Percentiles rank a stretch among this genome's conserved stretches.
Conservation (phyloP, 1,140 invertebrate genomes). For the Drosophila biarmipes region DNA sequence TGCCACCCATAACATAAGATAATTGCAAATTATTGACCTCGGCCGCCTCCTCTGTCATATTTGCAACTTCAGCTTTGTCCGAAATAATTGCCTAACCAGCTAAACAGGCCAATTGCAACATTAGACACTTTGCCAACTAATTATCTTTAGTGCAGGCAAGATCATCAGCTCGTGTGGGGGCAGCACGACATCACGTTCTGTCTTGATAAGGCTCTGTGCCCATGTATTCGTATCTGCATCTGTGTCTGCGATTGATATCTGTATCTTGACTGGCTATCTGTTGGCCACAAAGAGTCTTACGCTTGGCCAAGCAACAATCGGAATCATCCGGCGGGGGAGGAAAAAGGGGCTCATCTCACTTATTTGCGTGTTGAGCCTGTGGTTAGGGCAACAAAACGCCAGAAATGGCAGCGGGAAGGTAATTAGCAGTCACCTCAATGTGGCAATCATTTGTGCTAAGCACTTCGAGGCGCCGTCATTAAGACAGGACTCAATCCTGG, state of each 20-base stretch:
- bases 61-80: slow-evolving; percentile 17
- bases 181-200: slow-evolving; percentile 33
- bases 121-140: slow-evolving; percentile 29
- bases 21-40: background rate
- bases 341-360: slow-evolving; percentile 40
- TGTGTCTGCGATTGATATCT: slow-evolving; percentile 28
- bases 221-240: slow-evolving; percentile 13
- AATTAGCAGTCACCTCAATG: slow-evolving; percentile 55
- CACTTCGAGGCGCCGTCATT: slow-evolving; percentile 52
- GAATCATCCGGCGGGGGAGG: slow-evolving; percentile 48
- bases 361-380: slow-evolving; percentile 60
- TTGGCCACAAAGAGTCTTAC: slow-evolving; percentile 49
- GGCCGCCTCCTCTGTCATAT: background rate
- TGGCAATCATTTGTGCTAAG: slow-evolving; percentile 62
- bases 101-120: slow-evolving; percentile 7
- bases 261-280: slow-evolving; percentile 10
- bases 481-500: slow-evolving; percentile 24
- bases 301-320: slow-evolving; percentile 62
- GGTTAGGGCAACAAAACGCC: slow-evolving; percentile 65
- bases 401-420: slow-evolving; percentile 13
- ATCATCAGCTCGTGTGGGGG: slow-evolving; percentile 4
- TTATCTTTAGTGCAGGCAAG: slow-evolving; percentile 34
- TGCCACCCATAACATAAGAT: background rate
- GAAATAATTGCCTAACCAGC: slow-evolving; percentile 10
- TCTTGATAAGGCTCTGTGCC: slow-evolving; percentile 5